Evolutionary conservation across 2,113 vertebrate species (phyloP).

Genomic region (Scytalopus superciliaris): DNA sequence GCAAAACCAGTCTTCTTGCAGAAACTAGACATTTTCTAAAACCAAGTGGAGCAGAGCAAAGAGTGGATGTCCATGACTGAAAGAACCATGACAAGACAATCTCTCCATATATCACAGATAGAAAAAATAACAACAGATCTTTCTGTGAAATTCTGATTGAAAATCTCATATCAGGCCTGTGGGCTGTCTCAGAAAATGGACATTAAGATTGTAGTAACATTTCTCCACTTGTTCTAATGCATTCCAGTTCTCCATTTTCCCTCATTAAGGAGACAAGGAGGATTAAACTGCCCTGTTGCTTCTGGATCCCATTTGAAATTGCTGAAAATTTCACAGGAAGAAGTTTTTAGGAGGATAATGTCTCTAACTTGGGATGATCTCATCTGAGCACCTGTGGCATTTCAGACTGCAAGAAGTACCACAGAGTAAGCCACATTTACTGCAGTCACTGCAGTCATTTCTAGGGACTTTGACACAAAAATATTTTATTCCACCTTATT

Average conservation of each 20-base stretch:
- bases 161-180: not conserved
- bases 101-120: not conserved
- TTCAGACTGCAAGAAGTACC: not conserved
- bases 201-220: not conserved
- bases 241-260: not conserved
- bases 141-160: not conserved
- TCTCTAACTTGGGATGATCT: not conserved
- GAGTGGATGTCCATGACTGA: not conserved
- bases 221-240: not conserved
- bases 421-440: not conserved
- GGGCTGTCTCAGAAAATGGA: not conserved
- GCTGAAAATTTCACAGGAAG: not conserved
- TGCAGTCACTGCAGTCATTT: not conserved
- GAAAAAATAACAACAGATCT: not conserved
- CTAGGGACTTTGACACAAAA: not conserved
- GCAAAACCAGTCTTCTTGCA: not conserved
- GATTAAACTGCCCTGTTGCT: not conserved
- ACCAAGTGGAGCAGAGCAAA: not conserved
- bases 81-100: not conserved
- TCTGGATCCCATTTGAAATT: not conserved
- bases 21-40: not conserved
- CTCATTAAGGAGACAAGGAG: not conserved
- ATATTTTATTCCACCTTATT: not conserved
- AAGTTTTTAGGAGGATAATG: not conserved
- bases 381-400: not conserved